Conservation (phyloP, 2,113 vertebrate genomes). For the Bubo bubo region DNA sequence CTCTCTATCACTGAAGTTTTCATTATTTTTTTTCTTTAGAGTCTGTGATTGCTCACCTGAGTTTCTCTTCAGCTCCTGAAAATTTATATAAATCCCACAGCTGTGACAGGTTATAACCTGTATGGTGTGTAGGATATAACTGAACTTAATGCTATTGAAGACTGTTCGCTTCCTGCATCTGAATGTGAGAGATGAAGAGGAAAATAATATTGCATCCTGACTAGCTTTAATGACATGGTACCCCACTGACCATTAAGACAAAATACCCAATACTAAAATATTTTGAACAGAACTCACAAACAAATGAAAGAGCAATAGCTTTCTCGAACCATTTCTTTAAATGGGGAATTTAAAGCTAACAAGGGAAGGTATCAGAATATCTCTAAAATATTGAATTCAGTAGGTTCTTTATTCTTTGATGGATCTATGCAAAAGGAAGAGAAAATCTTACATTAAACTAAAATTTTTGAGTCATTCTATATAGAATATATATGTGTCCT, state of each 20-base stretch:
- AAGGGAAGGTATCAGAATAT: neutral
- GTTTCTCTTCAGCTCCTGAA: neutral
- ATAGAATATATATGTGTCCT: neutral
- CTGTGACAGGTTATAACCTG: constrained; percentile 20
- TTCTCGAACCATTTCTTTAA: neutral
- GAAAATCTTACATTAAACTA: neutral
- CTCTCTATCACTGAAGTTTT: neutral
- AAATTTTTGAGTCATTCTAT: neutral
- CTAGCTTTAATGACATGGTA: neutral
- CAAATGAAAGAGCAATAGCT: neutral
- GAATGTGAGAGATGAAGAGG: neutral
- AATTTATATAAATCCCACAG: constrained; percentile 18
- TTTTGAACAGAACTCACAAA: neutral
- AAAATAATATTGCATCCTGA: neutral
- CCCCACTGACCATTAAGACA: neutral
- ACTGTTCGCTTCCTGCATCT: neutral
- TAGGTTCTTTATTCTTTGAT: neutral
- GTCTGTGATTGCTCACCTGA: neutral
- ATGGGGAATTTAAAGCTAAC: neutral
- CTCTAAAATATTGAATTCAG: neutral
- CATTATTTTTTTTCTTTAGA: neutral
- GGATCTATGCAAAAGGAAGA: neutral
- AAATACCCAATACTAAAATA: neutral
- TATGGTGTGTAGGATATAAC: neutral
- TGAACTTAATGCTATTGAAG: neutral